A percentile compares a stretch with the other conserved stretches of the same genome.
Conservation (phyloP, 2,113 vertebrate genomes). For the Fulmarus glacialis region DNA sequence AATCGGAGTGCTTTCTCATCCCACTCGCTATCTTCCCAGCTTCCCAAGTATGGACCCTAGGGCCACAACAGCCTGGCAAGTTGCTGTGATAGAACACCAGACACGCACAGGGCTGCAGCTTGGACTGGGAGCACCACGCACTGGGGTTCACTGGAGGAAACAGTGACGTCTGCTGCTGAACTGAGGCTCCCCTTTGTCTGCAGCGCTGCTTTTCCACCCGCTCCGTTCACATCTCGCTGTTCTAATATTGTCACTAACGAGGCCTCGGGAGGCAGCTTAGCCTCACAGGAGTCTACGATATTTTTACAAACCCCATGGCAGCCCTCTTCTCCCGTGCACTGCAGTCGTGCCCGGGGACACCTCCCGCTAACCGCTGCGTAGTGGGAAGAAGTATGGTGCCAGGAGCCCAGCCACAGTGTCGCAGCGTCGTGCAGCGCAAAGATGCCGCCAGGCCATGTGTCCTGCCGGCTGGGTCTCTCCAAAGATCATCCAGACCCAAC, state of each 20-base stretch:
- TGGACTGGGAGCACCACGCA: accelerated
- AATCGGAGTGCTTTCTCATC: constrained; percentile 2
- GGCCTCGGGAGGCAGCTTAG: neutral
- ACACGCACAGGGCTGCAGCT: neutral
- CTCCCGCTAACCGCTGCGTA: accelerated
- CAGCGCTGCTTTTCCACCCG: neutral
- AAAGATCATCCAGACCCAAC: neutral
- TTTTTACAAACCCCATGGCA: neutral
- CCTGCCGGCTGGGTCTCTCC: neutral
- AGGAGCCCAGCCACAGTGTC: accelerated
- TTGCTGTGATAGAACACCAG: neutral
- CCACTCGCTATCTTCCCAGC: neutral
- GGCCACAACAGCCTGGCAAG: neutral
- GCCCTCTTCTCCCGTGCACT: neutral
- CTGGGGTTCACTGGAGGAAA: neutral
- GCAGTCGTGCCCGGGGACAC: neutral
- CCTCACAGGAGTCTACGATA: neutral
- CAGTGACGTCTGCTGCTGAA: accelerated
- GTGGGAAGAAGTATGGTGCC: neutral
- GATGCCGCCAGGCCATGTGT: accelerated
- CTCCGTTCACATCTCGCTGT: neutral
- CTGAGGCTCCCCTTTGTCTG: neutral
- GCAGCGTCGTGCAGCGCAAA: accelerated
- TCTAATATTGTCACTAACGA: neutral
- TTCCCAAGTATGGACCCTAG: neutral